Evolutionary conservation across 2,113 vertebrate species (phyloP).

Genomic region (Octodon degus): DNA sequence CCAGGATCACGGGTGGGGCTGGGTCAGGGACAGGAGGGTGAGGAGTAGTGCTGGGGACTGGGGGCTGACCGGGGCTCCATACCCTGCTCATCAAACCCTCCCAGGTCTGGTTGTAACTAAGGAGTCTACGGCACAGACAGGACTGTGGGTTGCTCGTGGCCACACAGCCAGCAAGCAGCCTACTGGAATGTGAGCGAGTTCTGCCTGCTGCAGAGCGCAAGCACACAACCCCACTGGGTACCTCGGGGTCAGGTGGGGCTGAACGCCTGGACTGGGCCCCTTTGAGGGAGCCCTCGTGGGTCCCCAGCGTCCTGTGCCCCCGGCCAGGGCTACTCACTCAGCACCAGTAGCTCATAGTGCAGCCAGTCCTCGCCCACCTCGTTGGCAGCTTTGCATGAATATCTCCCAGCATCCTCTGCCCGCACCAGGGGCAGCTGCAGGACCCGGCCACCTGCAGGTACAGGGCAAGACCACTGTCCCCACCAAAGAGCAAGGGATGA

Average conservation of each 20-base stretch:
- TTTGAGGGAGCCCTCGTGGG: fast-evolving
- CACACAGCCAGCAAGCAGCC: background rate
- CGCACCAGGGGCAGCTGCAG: conserved; percentile 90
- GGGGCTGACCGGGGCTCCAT: background rate
- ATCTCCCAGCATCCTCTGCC: conserved; percentile 89
- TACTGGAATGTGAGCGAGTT: background rate
- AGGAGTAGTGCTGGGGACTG: background rate
- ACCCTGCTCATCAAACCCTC: too few species aligned
- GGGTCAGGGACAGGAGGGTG: background rate
- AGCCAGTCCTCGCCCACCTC: conserved; percentile 91
- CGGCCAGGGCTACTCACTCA: conserved; percentile 85
- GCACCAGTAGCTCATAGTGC: conserved; percentile 92
- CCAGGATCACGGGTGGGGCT: conserved; percentile 91
- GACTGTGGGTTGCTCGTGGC: background rate
- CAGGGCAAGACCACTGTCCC: fast-evolving
- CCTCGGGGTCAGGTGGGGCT: background rate
- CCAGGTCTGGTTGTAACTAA: background rate
- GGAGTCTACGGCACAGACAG: background rate
- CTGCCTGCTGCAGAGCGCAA: background rate
- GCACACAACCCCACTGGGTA: fast-evolving
- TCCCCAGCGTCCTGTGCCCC: fast-evolving
- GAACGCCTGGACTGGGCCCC: fast-evolving
- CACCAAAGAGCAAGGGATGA: background rate
- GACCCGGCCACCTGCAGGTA: conserved; percentile 90
- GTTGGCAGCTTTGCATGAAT: conserved; percentile 92